These are phyloP conservation scores for Hydrochoerus hydrochaeris DNA, from an alignment of 2,113 vertebrate species.

Conservation along the genomic window DNA sequence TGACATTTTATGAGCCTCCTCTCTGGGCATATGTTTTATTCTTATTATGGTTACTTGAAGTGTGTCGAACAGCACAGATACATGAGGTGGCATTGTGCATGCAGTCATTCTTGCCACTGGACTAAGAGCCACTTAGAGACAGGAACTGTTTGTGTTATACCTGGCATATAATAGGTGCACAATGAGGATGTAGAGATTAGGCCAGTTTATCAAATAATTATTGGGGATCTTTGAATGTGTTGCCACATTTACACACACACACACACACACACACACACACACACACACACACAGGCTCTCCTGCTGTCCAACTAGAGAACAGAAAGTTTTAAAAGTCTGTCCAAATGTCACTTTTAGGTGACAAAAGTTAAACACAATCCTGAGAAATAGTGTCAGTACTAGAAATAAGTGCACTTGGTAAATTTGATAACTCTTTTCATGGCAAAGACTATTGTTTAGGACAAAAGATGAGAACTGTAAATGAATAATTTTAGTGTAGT, in stretches of 20 bases:
- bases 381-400: background rate
- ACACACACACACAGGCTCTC: background rate
- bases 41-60: constrained; percentile 44
- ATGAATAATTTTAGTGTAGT: background rate
- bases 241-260: background rate
- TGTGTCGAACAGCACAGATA: background rate
- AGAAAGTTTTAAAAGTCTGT: background rate
- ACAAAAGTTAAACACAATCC: background rate
- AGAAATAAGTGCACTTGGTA: background rate
- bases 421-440: background rate
- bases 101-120: background rate
- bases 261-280: too few relatives aligned
- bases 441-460: background rate
- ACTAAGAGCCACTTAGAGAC: background rate
- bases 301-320: background rate
- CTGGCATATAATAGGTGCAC: background rate
- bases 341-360: background rate
- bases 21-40: constrained; percentile 45
- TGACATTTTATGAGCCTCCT: constrained; percentile 47
- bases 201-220: background rate
- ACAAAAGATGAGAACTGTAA: background rate
- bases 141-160: background rate
- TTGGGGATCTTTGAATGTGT: background rate
- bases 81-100: background rate
- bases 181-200: background rate